Conservation (phyloP, 2,113 vertebrate species). For the Oenanthe oenanthe region DNA sequence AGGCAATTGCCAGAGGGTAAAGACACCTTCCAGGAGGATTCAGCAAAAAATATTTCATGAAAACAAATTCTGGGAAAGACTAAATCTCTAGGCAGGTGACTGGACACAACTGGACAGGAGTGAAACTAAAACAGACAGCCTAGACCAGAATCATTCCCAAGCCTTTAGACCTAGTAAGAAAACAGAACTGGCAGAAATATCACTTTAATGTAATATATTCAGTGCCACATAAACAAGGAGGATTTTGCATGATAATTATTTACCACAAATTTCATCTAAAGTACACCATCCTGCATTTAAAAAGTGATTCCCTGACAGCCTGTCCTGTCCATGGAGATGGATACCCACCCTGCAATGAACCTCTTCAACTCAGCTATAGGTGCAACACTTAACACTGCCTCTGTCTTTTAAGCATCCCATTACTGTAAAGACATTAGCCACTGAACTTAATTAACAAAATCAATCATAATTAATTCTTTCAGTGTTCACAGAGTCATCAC, state of each 20-base stretch:
- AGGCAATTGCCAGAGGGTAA: neutral
- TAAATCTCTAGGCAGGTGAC: neutral
- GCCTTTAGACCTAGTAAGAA: neutral
- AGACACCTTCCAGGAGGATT: neutral
- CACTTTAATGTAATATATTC: neutral
- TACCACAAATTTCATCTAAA: neutral
- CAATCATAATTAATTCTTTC: slow-evolving; percentile 77
- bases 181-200: neutral
- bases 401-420: slow-evolving; percentile 67
- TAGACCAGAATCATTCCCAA: neutral
- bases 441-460: slow-evolving; percentile 76
- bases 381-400: slow-evolving; percentile 51
- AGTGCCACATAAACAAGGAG: neutral
- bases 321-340: slow-evolving; percentile 1
- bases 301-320: neutral
- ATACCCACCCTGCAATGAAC: neutral
- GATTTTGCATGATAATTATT: neutral
- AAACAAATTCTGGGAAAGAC: neutral
- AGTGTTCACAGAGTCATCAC: slow-evolving; percentile 40
- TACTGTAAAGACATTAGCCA: slow-evolving; percentile 71
- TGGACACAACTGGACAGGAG: neutral
- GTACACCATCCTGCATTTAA: neutral
- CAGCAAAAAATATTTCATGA: neutral
- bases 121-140: neutral
- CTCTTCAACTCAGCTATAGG: slow-evolving; percentile 29